Evolutionary conservation across 1,140 invertebrate species (phyloP).

Genomic region (Drosophila cardini): DNA sequence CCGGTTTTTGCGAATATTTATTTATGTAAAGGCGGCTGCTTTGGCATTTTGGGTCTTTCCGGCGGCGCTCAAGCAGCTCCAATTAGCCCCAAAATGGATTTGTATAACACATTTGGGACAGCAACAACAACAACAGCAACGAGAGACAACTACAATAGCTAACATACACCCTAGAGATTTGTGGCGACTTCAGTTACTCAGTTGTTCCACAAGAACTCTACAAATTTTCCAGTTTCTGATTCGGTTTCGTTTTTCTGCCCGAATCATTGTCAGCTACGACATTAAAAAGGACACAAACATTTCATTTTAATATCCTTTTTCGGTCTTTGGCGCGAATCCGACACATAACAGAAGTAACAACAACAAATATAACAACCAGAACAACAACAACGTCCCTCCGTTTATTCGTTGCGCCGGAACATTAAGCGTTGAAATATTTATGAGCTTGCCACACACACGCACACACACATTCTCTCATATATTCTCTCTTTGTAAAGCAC

Average conservation of each 20-base stretch:
- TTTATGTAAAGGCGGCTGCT: slow-evolving; percentile 24
- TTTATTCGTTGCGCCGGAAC: slow-evolving; percentile 41
- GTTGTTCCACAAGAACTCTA: background rate
- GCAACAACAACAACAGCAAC: slow-evolving; percentile 7
- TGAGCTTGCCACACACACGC: slow-evolving; percentile 42
- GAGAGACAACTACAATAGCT: slow-evolving; percentile 52
- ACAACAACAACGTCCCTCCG: slow-evolving; percentile 1
- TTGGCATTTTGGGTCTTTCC: slow-evolving; percentile 52
- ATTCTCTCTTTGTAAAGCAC: slow-evolving; percentile 22
- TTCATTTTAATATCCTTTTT: slow-evolving; percentile 75
- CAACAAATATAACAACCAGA: too few species aligned
- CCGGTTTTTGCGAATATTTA: slow-evolving; percentile 23
- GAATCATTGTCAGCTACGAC: slow-evolving; percentile 60
- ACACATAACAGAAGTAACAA: slow-evolving; percentile 27
- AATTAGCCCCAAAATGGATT: slow-evolving; percentile 80
- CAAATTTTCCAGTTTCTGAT: slow-evolving; percentile 33
- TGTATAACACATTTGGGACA: slow-evolving; percentile 66
- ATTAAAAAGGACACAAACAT: slow-evolving; percentile 71
- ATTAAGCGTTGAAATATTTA: slow-evolving; percentile 73
- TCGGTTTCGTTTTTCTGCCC: slow-evolving; percentile 43
- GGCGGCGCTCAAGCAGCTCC: slow-evolving; percentile 58
- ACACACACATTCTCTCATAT: slow-evolving; percentile 1
- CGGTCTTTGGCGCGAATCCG: slow-evolving; percentile 22
- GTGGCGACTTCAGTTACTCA: slow-evolving; percentile 7
- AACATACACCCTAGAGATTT: slow-evolving; percentile 62